Base-by-base conservation (phyloP, 2,113 vertebrate species). In the Melanerpes formicivorus region DNA sequence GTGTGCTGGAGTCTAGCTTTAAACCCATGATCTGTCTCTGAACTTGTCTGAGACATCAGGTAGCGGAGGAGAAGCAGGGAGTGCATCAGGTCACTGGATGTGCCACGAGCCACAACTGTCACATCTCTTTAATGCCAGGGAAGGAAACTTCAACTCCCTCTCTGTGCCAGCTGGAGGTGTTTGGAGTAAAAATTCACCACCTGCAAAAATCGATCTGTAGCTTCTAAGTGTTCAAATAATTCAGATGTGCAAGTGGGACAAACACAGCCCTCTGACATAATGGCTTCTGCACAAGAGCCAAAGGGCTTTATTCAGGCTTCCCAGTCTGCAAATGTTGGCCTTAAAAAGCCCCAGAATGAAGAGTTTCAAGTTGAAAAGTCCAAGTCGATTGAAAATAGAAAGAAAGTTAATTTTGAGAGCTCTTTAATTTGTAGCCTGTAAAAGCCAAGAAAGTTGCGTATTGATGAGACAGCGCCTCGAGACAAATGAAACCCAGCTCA, bases 341-440 rank as follows among this genome's bases (percentile, higher is more conserved):
- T 90, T 66, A 77, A 84, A 85, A 90, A 89, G 52, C 59, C 76
- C 80, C 18, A 16, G 71, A 88, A 85, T 23, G 2, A 92, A 82
- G 77, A 10, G 30, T 67, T 94, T 80, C 72, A 44, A 90, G 89
- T 77, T 92, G 81, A 94, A 85, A 95, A 95, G 93, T 93, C 93
- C 85, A 96, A 88, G 76, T 13, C 1, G 0, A 48, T 83, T 88
- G 54, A 83, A 94, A 94, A 95, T 78, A 94, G 95, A 84, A 95
- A 88, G 80, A 11, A 86, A 96, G 55, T 84, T 87, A 92, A 92
- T 94, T 91, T 92, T 64, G 91, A 83, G 40, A 88, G 32, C 22
- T 10, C 58, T 88, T 78, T 95, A 71, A 75, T 83, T 95, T 94
- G 90, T 48, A 34, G 62, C 23, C 27, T 1, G 4, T 23, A 62